Evolutionary conservation across 2,888 invertebrate genomes (phyloP).

Genomic region (Drosophila kuntzei): DNA sequence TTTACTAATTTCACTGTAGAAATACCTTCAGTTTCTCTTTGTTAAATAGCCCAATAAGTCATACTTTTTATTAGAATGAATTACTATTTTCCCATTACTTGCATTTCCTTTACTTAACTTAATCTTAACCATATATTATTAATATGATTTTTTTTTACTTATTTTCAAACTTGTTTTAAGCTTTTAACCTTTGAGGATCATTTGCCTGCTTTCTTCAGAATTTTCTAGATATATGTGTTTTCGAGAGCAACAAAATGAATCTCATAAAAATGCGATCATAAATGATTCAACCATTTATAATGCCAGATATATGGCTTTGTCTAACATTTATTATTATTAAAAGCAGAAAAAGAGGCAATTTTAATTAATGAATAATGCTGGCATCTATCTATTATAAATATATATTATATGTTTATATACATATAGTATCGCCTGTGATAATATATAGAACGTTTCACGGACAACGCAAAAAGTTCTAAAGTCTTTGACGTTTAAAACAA

Average conservation of each 20-base stretch:
- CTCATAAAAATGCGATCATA: conserved; percentile 7
- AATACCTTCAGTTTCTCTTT: too few relatives aligned
- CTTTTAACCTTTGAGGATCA: neutral
- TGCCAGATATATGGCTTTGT: conserved; percentile 14
- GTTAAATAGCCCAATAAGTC: too few relatives aligned
- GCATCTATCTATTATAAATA: conserved; percentile 1
- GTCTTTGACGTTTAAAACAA: conserved; percentile 71
- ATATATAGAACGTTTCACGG: conserved; percentile 52
- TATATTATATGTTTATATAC: neutral
- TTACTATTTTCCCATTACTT: too few relatives aligned
- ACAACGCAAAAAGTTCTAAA: conserved; percentile 67
- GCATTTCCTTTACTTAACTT: neutral
- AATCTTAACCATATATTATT: neutral
- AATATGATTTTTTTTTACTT: too few relatives aligned
- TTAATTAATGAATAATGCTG: conserved; percentile 43
- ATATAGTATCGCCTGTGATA: conserved; percentile 24
- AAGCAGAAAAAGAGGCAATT: conserved; percentile 24
- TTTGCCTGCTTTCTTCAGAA: neutral
- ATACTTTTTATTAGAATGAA: too few relatives aligned
- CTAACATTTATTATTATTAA: conserved; percentile 25
- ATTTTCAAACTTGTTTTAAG: neutral
- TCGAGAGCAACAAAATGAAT: conserved; percentile 9
- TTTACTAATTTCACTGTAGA: too few relatives aligned
- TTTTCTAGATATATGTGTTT: conserved; percentile 1
- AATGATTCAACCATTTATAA: conserved; percentile 24